Base-by-base conservation (phyloP, 2,797 vertebrate genomes). In the Vireo griseus region DNA sequence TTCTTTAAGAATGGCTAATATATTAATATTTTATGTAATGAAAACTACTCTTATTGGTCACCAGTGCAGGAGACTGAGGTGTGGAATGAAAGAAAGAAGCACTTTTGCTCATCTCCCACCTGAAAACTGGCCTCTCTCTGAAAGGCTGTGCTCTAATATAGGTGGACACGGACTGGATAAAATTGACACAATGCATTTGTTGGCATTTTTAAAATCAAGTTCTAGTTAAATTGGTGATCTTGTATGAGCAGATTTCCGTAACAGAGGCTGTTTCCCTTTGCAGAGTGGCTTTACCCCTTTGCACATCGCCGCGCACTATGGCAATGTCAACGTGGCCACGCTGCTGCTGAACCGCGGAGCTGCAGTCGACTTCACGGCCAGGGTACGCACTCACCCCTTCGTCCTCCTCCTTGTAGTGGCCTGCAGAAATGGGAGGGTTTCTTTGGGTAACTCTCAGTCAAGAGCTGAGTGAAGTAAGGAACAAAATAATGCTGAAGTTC, bases 241-340 rank as follows among this genome's bases (percentile, higher is more conserved):
- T 6, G 11, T 7, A 0, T 7, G 1, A 39, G 21, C 1, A 22
- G 9, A 2, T 35, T n/a, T 51, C 28, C 2, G 0, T 91, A 57
- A 96, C n/a, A 4, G 28, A 39, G 42, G 13, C 58, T 74, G 54
- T 96, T 96, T 96, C 62, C 80, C 96, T 97, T 97, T 98, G 20
- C 68, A 99, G 99, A 99, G 99, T 77, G 99, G 99, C 84, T 99
- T 99, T 71, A 99, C 99, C 6, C 99, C 99, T 16, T 97, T 99
- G 96, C 99, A 99, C 94, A 99, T 99, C 40, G 99, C 99, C 0
- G 99, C 99, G 2, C 99, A 99, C 97, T 99, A 99, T 4, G 99
- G 99, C 54, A 99, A 99, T 0, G 99, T 99, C 94, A 99, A 99
- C 1, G 99, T 99, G 94, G 99, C 99, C 5, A 99, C 99, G 0